Conservation (phyloP, 92 coral and sea anemone genomes). For the Parazoanthus swiftii region DNA sequence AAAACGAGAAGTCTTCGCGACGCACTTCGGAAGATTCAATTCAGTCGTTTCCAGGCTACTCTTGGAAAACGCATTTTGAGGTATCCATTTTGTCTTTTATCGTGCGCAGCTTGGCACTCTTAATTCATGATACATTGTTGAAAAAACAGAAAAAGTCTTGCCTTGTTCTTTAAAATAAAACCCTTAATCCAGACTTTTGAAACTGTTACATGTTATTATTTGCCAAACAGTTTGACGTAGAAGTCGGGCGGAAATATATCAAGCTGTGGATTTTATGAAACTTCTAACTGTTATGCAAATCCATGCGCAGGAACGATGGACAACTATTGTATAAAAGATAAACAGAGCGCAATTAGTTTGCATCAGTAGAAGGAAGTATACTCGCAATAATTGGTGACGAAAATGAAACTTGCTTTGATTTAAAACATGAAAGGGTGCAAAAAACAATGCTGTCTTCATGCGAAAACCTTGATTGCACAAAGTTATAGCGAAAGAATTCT, state of each 20-base stretch:
- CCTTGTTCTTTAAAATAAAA: too few species aligned
- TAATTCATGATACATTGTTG: too few species aligned
- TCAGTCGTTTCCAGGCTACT: too few species aligned
- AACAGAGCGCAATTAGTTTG: not conserved
- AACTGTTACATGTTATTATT: not conserved
- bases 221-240: not conserved
- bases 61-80: too few species aligned
- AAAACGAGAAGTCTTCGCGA: too few species aligned
- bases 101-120: too few species aligned
- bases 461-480: not conserved
- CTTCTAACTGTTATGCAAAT: not conserved
- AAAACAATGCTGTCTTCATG: not conserved
- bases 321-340: not conserved
- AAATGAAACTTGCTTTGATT: not conserved
- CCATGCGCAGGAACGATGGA: not conserved
- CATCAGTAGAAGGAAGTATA: not conserved
- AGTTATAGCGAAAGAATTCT: not conserved
- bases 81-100: too few species aligned
- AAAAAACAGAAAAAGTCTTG: too few species aligned
- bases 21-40: too few species aligned
- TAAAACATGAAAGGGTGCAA: not conserved
- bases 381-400: not conserved
- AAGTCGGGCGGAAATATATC: not conserved
- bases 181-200: not conserved
- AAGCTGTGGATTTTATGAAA: not conserved